Evolutionary conservation across 2,888 invertebrate genomes (phyloP).

Genomic region (Hermodice carunculata): DNA sequence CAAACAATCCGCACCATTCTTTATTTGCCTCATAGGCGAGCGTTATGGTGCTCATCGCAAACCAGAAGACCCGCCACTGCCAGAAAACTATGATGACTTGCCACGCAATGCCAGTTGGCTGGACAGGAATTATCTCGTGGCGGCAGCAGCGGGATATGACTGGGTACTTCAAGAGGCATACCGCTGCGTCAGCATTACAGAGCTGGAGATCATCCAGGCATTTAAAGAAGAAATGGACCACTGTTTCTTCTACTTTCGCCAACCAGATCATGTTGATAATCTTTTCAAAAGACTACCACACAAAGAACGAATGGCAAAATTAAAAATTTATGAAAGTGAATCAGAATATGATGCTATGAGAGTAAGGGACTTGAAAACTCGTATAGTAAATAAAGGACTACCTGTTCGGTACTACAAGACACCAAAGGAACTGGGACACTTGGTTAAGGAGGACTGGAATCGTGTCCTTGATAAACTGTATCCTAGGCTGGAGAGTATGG

Average conservation of each 20-base stretch:
- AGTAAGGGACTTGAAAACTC: slow-evolving; percentile 60
- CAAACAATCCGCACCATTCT: slow-evolving; percentile 57
- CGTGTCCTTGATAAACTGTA: slow-evolving; percentile 56
- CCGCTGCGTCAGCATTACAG: slow-evolving; percentile 59
- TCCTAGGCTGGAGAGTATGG: slow-evolving; percentile 51
- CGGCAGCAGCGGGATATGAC: slow-evolving; percentile 53
- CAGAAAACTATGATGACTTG: slow-evolving; percentile 33
- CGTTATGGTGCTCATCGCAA: slow-evolving; percentile 57
- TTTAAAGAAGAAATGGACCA: slow-evolving; percentile 38
- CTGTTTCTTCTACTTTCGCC: slow-evolving; percentile 64
- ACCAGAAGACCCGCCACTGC: slow-evolving; percentile 33
- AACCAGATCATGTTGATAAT: slow-evolving; percentile 48
- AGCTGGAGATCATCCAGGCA: slow-evolving; percentile 64
- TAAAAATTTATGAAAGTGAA: slow-evolving; percentile 45
- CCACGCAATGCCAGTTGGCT: slow-evolving; percentile 50
- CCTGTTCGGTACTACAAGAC: slow-evolving; percentile 64
- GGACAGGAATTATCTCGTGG: slow-evolving; percentile 57
- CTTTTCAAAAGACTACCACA: slow-evolving; percentile 31
- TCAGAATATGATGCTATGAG: slow-evolving; percentile 54
- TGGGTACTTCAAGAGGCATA: slow-evolving; percentile 61
- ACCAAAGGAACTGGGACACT: slow-evolving; percentile 55
- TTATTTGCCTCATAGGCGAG: slow-evolving; percentile 64
- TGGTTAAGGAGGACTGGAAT: slow-evolving; percentile 62
- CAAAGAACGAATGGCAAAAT: slow-evolving; percentile 26
- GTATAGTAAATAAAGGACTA: slow-evolving; percentile 64